These are phyloP conservation scores for Teleopsis dalmanni DNA, from an alignment of 1,140 invertebrate genomes.

Conservation along the genomic window DNA sequence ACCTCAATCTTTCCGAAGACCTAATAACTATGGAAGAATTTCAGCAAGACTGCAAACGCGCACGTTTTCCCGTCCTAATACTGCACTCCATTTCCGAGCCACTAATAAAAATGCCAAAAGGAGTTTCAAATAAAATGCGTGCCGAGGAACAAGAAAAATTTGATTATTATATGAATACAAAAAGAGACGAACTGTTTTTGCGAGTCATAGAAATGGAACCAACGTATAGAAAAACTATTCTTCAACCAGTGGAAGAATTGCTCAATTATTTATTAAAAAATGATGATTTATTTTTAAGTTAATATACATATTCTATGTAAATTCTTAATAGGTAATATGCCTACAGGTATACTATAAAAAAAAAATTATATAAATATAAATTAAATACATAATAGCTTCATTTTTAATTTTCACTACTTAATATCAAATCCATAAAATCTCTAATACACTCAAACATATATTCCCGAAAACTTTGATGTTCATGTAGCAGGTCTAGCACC, in stretches of 20 bases:
- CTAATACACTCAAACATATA: constrained; percentile 31
- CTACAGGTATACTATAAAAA: background rate
- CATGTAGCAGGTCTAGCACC: constrained; percentile 20
- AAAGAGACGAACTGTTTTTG: constrained; percentile 26
- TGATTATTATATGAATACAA: constrained; percentile 29
- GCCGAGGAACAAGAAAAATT: constrained; percentile 26
- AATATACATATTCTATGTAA: background rate
- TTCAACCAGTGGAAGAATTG: constrained; percentile 24
- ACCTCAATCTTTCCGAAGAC: constrained; percentile 2
- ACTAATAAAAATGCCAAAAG: constrained; percentile 21
- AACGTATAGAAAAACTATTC: constrained; percentile 24
- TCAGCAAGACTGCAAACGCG: constrained; percentile 17
- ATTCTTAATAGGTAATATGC: no score
- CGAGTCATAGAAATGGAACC: constrained; percentile 28
- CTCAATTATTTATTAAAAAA: constrained; percentile 22
- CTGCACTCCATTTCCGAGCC: constrained; percentile 28
- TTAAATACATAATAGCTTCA: background rate
- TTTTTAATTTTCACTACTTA: background rate
- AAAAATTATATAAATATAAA: background rate
- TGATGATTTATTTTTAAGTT: background rate
- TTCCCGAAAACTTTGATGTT: constrained; percentile 19
- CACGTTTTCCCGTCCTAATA: constrained; percentile 17
- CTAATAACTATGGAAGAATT: constrained; percentile 18
- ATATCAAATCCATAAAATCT: constrained; percentile 30
- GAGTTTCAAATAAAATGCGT: constrained; percentile 20